These are phyloP conservation scores for Eumaeus atala DNA, from an alignment of 1,140 invertebrate species.

Conservation along the genomic window DNA sequence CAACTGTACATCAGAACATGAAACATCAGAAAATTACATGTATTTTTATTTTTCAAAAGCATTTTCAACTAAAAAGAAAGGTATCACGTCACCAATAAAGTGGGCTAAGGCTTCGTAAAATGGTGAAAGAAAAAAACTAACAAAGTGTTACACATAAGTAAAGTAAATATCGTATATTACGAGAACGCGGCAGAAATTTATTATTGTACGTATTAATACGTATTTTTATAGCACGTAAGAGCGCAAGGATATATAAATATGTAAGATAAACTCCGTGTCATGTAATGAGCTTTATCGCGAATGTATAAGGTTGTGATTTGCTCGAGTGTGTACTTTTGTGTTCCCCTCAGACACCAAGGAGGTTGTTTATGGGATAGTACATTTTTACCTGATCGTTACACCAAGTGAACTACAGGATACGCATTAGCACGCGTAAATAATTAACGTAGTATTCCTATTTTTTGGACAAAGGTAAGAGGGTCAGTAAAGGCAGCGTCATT, in stretches of 20 bases:
- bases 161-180: slow-evolving; percentile 11
- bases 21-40: no score
- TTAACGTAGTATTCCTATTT: neutral
- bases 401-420: neutral
- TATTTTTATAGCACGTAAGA: slow-evolving; percentile 12
- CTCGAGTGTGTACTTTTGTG: neutral
- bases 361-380: slow-evolving; percentile 16
- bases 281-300: neutral
- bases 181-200: slow-evolving; percentile 5
- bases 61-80: no score
- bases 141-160: slow-evolving; percentile 8
- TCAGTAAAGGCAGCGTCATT: no score
- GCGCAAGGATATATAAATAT: slow-evolving; percentile 10
- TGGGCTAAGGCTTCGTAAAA: no score
- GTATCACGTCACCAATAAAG: no score
- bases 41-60: no score
- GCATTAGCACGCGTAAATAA: slow-evolving; percentile 10
- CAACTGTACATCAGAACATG: no score
- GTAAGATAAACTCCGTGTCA: neutral
- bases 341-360: slow-evolving; percentile 1
- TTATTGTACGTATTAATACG: slow-evolving; percentile 12
- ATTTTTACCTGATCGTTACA: slow-evolving; percentile 9
- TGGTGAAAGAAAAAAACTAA: neutral
- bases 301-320: neutral
- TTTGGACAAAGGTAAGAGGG: no score